Base-by-base conservation (phyloP, 2,797 vertebrate species). In the Sebastiscus albofasciatus region DNA sequence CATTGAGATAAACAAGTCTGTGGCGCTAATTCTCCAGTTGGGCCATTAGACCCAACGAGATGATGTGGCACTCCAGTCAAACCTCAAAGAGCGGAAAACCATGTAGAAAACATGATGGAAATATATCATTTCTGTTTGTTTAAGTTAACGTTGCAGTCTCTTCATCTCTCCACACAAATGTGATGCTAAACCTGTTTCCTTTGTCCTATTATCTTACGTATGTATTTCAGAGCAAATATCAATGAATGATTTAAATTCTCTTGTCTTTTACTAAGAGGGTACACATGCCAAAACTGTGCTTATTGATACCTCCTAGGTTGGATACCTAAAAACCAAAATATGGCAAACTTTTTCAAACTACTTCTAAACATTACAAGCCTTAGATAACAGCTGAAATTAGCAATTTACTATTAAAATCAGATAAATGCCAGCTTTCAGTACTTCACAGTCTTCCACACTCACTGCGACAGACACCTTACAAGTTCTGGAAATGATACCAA, bases 121-220 rank as follows among this genome's bases (percentile, higher is more conserved):
- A 18, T 46, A 46, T 46, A 42, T 42, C 0, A 42, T 42, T 42
- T 42, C 39, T 14, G 39, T 42, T 42, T 42, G 39, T 39, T 14
- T 39, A 39, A 0, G 0, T 42, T 16, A 42, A 16, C 13, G 13
- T 42, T 42, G 11, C 39, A 0, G 39, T 16, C 39, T 6, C 0
- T 13, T 42, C 39, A 14, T 42, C 39, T 42, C 39, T 42, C 0
- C 39, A 42, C 39, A 42, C 39, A 42, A 42, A 42, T 42, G 39
- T 0, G 34, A 0, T 36, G 11, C 7, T 0, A 49, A 11, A 24
- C 3, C 64, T 29, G 22, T 27, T 46, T 34, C 9, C 2, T 22
- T 34, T n/a, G 20, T 62, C 0, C 31, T 10, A 62, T 22, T n/a
- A 36, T 58, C 22, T 59, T 14, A 0, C 29, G 8, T 59, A 59